phyloP scores from a whole-genome alignment of 2,888 invertebrate species.

The Thecocarcelia acutangulata region DNA sequence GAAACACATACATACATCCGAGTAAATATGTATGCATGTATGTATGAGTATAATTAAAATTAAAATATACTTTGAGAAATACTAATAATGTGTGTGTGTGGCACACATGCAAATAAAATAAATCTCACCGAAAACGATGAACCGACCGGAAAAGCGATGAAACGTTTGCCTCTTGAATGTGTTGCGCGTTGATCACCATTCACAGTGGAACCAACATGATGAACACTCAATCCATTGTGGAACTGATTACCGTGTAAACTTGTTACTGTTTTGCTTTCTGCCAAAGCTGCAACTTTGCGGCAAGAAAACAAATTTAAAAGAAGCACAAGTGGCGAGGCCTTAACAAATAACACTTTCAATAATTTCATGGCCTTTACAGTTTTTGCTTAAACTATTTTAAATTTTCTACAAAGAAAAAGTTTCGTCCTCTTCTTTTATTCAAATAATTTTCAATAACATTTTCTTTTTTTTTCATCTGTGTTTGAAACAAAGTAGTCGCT shows the following conservation, averaged over 20 bases:
- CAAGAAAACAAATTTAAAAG: constrained; percentile 24
- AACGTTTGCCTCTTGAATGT: constrained; percentile 80
- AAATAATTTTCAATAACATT: background rate
- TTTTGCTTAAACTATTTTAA: constrained; percentile 27
- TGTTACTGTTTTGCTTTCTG: constrained; percentile 16
- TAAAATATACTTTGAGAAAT: no score
- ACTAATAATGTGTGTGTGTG: no score
- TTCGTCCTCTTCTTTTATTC: constrained; percentile 6
- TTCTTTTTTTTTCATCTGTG: constrained; percentile 6
- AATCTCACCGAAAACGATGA: constrained; percentile 83
- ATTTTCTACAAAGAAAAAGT: constrained; percentile 15
- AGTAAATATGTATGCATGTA: no score
- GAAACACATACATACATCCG: background rate
- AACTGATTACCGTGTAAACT: constrained; percentile 46
- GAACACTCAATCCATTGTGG: background rate
- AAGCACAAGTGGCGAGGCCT: constrained; percentile 31
- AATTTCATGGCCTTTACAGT: constrained; percentile 52
- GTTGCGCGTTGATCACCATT: background rate
- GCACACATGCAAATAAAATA: background rate
- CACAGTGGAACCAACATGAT: background rate
- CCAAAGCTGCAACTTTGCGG: constrained; percentile 17
- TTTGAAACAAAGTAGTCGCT: constrained; percentile 12
- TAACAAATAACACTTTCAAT: constrained; percentile 52
- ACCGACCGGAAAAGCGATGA: constrained; percentile 83
- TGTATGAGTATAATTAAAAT: no score